phyloP scores from a whole-genome alignment of 2,113 vertebrate species.

The Coturnix japonica region DNA sequence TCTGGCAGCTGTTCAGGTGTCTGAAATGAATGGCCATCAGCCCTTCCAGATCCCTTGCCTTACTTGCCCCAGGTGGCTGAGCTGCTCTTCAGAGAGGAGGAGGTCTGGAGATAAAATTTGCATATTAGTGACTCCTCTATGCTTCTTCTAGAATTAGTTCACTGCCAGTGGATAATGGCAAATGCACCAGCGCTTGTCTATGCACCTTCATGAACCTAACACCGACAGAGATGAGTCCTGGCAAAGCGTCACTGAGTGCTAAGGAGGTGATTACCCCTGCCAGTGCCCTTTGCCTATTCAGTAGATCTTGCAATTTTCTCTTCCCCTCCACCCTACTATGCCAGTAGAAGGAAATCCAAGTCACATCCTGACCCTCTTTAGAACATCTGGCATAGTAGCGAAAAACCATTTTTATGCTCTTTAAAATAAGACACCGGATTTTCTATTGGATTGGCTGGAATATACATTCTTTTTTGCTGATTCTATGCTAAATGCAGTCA shows the following conservation, averaged over 20 bases:
- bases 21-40: background rate
- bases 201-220: background rate
- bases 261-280: background rate
- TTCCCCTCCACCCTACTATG: background rate
- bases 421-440: background rate
- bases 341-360: background rate
- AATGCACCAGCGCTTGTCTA: background rate
- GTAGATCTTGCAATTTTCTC: accelerated
- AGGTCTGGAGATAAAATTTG: background rate
- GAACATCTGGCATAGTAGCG: accelerated
- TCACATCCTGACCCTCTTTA: background rate
- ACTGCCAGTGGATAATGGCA: background rate
- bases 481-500: background rate
- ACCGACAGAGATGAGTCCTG: background rate
- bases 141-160: accelerated
- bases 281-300: background rate
- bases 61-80: background rate
- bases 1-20: background rate
- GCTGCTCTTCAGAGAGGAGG: background rate
- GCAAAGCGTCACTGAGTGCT: accelerated
- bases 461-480: background rate
- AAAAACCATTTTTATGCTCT: background rate
- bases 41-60: background rate
- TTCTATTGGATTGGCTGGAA: slow-evolving; percentile 4
- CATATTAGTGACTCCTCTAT: background rate